A percentile compares a stretch with the other conserved stretches of the same genome.
These are phyloP conservation scores for Rhynchomys soricoides DNA, from an alignment of 2,113 vertebrate genomes.

Conservation along the genomic window DNA sequence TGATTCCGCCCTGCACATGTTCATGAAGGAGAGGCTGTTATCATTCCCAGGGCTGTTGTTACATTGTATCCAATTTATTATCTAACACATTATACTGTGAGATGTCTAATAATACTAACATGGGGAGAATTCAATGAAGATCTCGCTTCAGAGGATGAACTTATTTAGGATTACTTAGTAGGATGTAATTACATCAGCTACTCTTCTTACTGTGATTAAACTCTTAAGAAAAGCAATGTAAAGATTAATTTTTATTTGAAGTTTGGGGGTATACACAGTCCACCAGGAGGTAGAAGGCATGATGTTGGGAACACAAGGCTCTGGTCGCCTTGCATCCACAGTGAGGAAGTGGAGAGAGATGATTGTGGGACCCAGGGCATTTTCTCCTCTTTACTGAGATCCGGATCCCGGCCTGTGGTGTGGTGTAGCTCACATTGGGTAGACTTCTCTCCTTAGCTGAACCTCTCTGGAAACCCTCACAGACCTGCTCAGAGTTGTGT, in stretches of 20 bases:
- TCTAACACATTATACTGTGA: neutral
- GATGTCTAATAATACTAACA: neutral
- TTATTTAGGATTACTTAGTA: no score
- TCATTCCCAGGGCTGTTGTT: rapidly evolving
- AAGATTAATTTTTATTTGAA: neutral
- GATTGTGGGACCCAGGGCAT: neutral
- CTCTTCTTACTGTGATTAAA: neutral
- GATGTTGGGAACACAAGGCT: neutral
- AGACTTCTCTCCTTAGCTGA: neutral
- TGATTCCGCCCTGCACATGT: rapidly evolving
- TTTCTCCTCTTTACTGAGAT: no score
- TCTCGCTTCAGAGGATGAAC: neutral
- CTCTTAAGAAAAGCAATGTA: neutral
- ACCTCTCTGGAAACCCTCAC: neutral
- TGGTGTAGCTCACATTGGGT: no score
- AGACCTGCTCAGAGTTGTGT: neutral
- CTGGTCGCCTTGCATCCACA: neutral
- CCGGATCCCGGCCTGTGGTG: neutral
- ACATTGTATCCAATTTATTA: neutral
- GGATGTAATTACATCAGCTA: neutral
- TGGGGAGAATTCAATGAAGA: neutral
- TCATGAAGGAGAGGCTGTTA: neutral
- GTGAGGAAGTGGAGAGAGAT: neutral
- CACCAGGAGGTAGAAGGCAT: neutral
- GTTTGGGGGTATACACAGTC: neutral